A percentile compares a stretch with the other conserved stretches of the same genome.
Evolutionary conservation across 2,113 vertebrate species (phyloP).

Genomic region (Tautogolabrus adspersus): DNA sequence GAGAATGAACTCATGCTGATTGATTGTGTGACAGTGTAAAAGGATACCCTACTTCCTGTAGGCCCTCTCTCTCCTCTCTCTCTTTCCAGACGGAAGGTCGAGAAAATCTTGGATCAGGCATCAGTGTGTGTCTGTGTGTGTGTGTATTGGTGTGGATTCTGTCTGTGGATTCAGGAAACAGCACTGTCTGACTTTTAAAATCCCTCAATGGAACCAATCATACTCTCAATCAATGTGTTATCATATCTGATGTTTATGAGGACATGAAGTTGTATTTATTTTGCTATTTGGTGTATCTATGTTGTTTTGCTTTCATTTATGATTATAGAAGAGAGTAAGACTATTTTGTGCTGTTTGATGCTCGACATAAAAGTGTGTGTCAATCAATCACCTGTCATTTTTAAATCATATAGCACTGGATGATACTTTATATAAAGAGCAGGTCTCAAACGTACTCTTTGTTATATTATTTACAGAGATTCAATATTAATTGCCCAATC

Average conservation of each 20-base stretch:
- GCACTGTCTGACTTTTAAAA: slow-evolving; percentile 41
- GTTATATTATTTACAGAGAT: background rate
- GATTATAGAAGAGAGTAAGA: background rate
- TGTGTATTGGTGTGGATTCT: slow-evolving; percentile 14
- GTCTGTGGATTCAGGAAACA: slow-evolving; percentile 43
- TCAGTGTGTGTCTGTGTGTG: slow-evolving; percentile 32
- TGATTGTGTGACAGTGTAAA: slow-evolving; percentile 83
- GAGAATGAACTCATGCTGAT: slow-evolving; percentile 83
- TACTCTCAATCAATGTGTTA: slow-evolving; percentile 4
- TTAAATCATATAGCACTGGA: background rate
- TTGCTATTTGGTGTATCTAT: slow-evolving; percentile 1
- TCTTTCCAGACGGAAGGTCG: slow-evolving; percentile 71
- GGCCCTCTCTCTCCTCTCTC: slow-evolving; percentile 38
- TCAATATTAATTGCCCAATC: background rate
- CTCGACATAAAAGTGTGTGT: background rate
- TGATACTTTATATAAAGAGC: background rate
- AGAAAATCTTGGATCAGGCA: slow-evolving; percentile 69
- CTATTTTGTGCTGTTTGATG: background rate
- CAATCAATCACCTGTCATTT: background rate
- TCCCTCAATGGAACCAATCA: slow-evolving; percentile 1
- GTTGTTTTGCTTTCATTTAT: background rate
- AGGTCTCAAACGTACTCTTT: background rate
- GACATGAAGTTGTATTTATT: slow-evolving; percentile 12
- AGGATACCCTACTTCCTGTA: slow-evolving; percentile 82
- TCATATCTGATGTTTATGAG: background rate